Evolutionary conservation across 2,797 vertebrate genomes (phyloP), one percentile per base, ranked within the genome.

Genomic region (Sparidentex hasta): DNA sequence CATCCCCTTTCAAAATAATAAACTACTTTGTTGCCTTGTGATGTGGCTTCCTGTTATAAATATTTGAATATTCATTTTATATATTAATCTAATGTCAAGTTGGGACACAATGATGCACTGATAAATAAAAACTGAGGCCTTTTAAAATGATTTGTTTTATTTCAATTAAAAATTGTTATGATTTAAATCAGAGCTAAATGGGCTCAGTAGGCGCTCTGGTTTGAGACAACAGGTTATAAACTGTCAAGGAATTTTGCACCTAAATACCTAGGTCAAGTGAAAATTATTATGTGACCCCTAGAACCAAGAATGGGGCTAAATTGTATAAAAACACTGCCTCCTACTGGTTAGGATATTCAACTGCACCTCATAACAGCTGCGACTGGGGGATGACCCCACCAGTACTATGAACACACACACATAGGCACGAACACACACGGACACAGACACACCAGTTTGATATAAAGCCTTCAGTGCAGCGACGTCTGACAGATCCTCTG

Each of bases 401-500:
- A 47, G 38, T 21, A 13, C 18, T n/a, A n/a, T n/a, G n/a, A n/a
- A 5, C 43, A 7, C 43, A 21, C 14, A 43, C 44, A 20, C 29
- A 29, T 4, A 29, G 3, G 5, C 29, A 29, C 29, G 1, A 5
- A 33, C 29, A 33, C 12, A 58, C 3, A 54, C 3, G 18, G 11
- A 29, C 65, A 88, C 96, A 82, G 2, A 38, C 7, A 2, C 78
- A 99, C 98, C 98, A 20, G 98, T 98, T 88, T 99, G 98, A 92
- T 99, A 99, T 80, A 99, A 95, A 5, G 98, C 98, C 92, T 99
- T 99, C 64, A 99, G 95, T 1, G 98, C 97, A 56, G 98, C 98
- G 71, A 99, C 96, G 92, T 99, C 98, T 0, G 98, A 99, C 61
- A 99, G 95, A 84, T 99, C 98, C 74, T 99, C 98, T 20, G 97